phyloP scores from a whole-genome alignment of 1,140 invertebrate species.

The Papilio xuthus region DNA sequence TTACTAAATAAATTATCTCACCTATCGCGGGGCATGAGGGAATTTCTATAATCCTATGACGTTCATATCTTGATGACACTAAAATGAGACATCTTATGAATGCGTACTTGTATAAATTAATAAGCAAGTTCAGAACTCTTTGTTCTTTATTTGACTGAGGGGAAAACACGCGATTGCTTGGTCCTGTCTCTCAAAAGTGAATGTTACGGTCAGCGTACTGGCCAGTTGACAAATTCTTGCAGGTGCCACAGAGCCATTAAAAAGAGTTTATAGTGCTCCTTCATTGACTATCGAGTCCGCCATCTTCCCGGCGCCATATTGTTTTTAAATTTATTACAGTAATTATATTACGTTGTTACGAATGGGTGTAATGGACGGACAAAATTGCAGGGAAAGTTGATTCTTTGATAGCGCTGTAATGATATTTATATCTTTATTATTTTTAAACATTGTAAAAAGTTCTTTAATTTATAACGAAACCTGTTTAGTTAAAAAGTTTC shows the following conservation, averaged over 20 bases:
- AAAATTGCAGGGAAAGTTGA: constrained; percentile 51
- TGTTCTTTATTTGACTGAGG: too few species aligned
- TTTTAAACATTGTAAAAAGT: constrained; percentile 35
- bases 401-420: constrained; percentile 43
- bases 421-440: constrained; percentile 48
- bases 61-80: too few species aligned
- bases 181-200: too few species aligned
- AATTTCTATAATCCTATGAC: too few species aligned
- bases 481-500: constrained; percentile 28
- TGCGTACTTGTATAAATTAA: too few species aligned
- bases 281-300: constrained; percentile 57
- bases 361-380: constrained; percentile 52
- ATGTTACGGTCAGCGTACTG: constrained; percentile 41
- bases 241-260: constrained; percentile 68
- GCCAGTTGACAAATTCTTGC: constrained; percentile 60
- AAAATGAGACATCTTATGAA: too few species aligned
- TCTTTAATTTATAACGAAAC: constrained; percentile 26
- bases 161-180: too few species aligned
- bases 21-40: too few species aligned
- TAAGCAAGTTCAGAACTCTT: too few species aligned
- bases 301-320: constrained; percentile 68
- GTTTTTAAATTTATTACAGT: constrained; percentile 72
- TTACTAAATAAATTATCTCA: too few species aligned
- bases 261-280: constrained; percentile 61
- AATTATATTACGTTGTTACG: constrained; percentile 65